A percentile compares a stretch with the other conserved stretches of the same genome.
Evolutionary conservation across 92 coral and sea anemone genomes (phyloP).

Genomic region (Diadumene lineata): DNA sequence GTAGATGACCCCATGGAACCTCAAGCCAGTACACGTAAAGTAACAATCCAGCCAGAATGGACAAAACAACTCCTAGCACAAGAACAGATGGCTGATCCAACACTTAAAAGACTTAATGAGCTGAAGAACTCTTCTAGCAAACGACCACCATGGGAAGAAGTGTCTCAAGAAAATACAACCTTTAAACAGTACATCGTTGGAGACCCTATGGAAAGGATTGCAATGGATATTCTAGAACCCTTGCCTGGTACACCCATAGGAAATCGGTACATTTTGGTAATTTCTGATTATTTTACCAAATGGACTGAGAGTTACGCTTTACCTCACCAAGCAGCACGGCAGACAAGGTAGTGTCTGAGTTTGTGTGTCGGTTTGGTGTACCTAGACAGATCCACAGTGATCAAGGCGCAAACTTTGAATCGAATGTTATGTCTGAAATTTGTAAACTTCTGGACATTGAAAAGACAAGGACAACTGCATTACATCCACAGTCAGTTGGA

Average conservation of each 20-base stretch:
- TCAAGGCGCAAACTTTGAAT: conserved; percentile 64
- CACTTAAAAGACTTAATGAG: too few relatives aligned
- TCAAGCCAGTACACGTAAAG: too few relatives aligned
- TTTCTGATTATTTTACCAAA: conserved; percentile 67
- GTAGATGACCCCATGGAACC: too few relatives aligned
- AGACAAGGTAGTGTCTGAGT: conserved; percentile 56
- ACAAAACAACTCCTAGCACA: too few relatives aligned
- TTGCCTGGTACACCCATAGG: conserved; percentile 56
- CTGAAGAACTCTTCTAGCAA: too few relatives aligned
- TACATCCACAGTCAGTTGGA: conserved; percentile 55
- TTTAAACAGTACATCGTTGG: conserved; percentile 59
- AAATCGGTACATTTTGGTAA: conserved; percentile 51
- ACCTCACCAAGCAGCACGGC: conserved; percentile 68
- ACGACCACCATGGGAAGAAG: too few relatives aligned
- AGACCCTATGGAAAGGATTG: conserved; percentile 58
- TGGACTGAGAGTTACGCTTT: conserved; percentile 64
- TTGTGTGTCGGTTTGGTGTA: conserved; percentile 67
- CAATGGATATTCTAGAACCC: conserved; percentile 71
- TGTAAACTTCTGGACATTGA: conserved; percentile 60
- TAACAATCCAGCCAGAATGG: too few relatives aligned
- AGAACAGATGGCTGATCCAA: too few relatives aligned
- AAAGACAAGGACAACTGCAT: conserved; percentile 44
- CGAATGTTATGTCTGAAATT: conserved; percentile 50
- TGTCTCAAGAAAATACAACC: too few relatives aligned
- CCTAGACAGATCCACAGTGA: conserved; percentile 53